Evolutionary conservation across 2,888 invertebrate genomes (phyloP).

Genomic region (Trissoscelio sp.): DNA sequence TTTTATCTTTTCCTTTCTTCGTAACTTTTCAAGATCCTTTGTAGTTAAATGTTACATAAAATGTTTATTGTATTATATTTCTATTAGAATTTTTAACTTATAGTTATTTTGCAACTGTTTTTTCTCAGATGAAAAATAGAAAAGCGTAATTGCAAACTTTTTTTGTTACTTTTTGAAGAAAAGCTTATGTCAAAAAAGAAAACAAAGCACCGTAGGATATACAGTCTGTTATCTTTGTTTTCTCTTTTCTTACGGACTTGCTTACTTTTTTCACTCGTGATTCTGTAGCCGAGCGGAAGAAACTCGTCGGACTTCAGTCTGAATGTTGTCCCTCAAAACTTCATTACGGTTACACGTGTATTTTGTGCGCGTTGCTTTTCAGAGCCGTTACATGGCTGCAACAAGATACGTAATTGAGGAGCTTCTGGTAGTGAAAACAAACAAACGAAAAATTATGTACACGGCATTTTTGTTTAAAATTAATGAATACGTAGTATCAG

Average conservation of each 20-base stretch:
- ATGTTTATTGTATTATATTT: not conserved
- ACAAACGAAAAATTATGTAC: not conserved
- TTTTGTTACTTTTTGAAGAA: constrained; percentile 9
- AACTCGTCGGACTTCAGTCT: constrained; percentile 74
- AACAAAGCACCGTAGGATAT: constrained; percentile 17
- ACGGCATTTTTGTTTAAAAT: constrained; percentile 24
- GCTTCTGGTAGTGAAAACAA: constrained; percentile 7
- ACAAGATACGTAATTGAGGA: constrained; percentile 29
- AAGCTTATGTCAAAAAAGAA: constrained; percentile 15
- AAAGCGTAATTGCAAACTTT: constrained; percentile 42
- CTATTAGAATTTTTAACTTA: not conserved
- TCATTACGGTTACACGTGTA: constrained; percentile 72
- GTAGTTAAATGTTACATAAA: not conserved
- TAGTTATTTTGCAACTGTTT: constrained; percentile 2
- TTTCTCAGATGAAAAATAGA: constrained; percentile 12
- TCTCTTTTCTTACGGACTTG: constrained; percentile 37
- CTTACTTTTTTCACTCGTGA: constrained; percentile 31
- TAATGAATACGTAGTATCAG: constrained; percentile 20
- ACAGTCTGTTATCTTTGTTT: constrained; percentile 33
- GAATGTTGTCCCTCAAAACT: constrained; percentile 77
- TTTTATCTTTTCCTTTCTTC: not conserved
- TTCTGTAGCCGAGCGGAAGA: constrained; percentile 71
- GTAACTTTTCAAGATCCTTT: not conserved
- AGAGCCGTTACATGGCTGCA: constrained; percentile 3
- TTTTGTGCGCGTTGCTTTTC: constrained; percentile 66